Evolutionary conservation across 2,888 invertebrate genomes (phyloP).

Genomic region (Danaus chrysippus): DNA sequence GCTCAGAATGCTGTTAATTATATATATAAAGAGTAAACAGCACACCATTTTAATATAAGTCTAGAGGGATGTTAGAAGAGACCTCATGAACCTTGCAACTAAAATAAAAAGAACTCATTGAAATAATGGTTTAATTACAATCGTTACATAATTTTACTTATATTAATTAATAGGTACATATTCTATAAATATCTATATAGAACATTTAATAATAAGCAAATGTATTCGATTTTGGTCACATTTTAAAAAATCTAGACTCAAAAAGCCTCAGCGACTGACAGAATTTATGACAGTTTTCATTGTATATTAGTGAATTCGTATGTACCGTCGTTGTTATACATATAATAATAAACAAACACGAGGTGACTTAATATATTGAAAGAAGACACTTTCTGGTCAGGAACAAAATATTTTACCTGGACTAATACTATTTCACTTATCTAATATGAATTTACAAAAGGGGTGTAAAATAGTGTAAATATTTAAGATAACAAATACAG

Average conservation of each 20-base stretch:
- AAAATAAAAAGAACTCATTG: constrained; percentile 51
- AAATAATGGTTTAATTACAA: constrained; percentile 79
- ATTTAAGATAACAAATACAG: background rate
- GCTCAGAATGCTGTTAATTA: background rate
- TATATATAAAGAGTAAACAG: too few relatives aligned
- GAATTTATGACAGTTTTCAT: constrained; percentile 12
- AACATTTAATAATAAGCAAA: constrained; percentile 77
- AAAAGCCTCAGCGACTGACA: constrained; percentile 1
- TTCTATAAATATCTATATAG: constrained; percentile 78
- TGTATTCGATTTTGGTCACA: constrained; percentile 78
- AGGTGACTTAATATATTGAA: too few relatives aligned
- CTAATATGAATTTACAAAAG: constrained; percentile 5
- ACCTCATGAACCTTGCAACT: constrained; percentile 34
- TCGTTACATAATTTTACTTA: constrained; percentile 77
- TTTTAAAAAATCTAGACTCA: constrained; percentile 22
- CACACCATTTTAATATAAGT: too few relatives aligned
- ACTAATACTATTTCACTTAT: background rate
- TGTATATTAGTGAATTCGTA: constrained; percentile 33
- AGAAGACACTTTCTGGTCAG: too few relatives aligned
- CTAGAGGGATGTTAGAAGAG: too few relatives aligned
- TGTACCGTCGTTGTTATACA: too few relatives aligned
- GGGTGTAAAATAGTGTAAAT: background rate
- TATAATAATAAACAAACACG: too few relatives aligned
- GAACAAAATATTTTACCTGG: too few relatives aligned
- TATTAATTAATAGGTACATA: constrained; percentile 75